Base-by-base conservation (phyloP, 2,888 invertebrate species). In the Drosophila rellima region DNA sequence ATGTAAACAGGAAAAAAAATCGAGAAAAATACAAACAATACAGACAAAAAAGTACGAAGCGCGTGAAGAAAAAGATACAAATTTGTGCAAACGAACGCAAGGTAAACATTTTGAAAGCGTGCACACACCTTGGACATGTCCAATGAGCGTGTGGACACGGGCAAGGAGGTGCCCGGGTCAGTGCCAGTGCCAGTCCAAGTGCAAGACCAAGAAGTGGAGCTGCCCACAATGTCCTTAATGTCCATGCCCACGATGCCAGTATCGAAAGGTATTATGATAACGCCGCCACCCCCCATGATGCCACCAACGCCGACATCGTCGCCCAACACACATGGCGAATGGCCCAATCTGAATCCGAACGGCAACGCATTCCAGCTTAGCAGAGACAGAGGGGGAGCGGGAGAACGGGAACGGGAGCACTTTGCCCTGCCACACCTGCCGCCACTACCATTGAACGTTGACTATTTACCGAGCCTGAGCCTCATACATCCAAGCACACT, bases 381-480 rank as follows among this genome's bases (percentile, higher is more conserved):
- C 69, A 78, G 82, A 82, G 82, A 80, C 48, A 82, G 57, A 39
- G 48, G 26, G n/a, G 55, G 52, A 7, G 26, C 26, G 0, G 15
- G 33, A 2, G 33, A 3, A 10, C 13, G 56, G 5, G 74, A 78
- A 17, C 64, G 76, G 1, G 91, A 91, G 70, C 90, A 91, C 55
- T 91, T 91, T 68, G 91, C 91, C 26, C 74, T 91, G 67, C 91
- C 91, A 57, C 90, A 91, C 48, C 82, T 90, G 62, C 90, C 90
- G 40, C 90, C 90, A 59, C 75, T 90, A 52, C 90, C 90, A 40
- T 66, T 90, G 31, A 90, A 91, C 63, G 75, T 86, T 40, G 91
- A 91, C 60, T 90, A 88, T 81, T 80, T 88, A 80, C 82, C 90
- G 42, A 87, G 88, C 59, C 79, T 90, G 42, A 87, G 88, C 59